Evolutionary conservation across 2,113 vertebrate species (phyloP), one percentile per base, ranked within the genome.

Genomic region (Rhabdomys dilectus): DNA sequence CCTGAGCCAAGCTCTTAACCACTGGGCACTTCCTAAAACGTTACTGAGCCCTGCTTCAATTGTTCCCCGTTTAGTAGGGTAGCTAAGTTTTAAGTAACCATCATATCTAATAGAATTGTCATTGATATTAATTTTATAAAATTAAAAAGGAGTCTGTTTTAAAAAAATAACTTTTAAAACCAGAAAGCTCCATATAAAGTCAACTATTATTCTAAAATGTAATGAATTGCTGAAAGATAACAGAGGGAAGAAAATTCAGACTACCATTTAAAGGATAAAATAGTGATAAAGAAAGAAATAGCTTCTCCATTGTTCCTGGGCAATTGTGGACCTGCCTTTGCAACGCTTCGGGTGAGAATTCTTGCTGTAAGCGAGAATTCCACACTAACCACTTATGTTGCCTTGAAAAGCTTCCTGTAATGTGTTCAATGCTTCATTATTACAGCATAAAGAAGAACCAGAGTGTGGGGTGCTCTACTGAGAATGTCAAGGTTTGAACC

Each of bases 161-260:
- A 89, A 85, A 87, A 82, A 87, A 72, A 96, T 70, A 62, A 78
- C 82, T 93, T 91, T 82, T 90, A 92, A 97, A 93, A 86, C 66
- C 77, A 80, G 72, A 91, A 64, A 68, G 60, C 39, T 53, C 56
- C 91, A 39, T 39, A 88, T 66, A 95, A 91, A 85, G 19, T 58
- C 16, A 93, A 88, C 72, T 89, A 13, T 58, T 72, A 51, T 93
- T 87, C 64, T 87, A 96, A 92, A 68, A 78, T 78, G 36, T 39
- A 91, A 82, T 42, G 42, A 91, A 89, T 62, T 64, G 34, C 9
- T 91, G 64, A 93, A 92, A 73, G 39, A 75, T n/a, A 96, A 90
- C 11, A 91, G 48, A 42, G 56, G 56, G 68, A 70, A 48, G 91
- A 70, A 7, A 34, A 19, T 24, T 19, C 68, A 91, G 88, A 80